Conservation (phyloP, 2,113 vertebrate species). For the Aix galericulata region DNA sequence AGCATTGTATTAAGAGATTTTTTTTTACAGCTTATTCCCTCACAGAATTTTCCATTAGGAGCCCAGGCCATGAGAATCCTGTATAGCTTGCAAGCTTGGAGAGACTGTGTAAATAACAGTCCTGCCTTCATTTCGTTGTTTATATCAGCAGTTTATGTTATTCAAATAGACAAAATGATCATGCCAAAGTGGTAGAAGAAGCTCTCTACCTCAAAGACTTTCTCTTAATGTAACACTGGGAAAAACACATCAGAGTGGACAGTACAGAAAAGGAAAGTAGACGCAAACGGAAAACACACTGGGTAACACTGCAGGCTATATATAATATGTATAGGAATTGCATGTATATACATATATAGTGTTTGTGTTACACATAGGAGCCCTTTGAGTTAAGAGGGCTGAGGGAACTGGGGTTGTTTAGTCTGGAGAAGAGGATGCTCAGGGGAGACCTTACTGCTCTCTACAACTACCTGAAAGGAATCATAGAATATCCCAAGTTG, state of each 20-base stretch:
- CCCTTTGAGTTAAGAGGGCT: neutral
- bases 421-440: too few species aligned
- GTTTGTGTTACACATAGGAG: too few species aligned
- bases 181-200: neutral
- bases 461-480: too few species aligned
- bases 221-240: neutral
- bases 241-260: neutral
- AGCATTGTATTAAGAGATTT: neutral
- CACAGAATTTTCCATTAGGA: neutral
- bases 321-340: neutral
- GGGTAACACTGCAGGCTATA: neutral
- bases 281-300: fast-evolving
- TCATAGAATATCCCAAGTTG: too few species aligned
- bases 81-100: neutral
- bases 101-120: neutral
- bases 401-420: too few species aligned
- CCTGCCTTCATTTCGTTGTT: neutral
- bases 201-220: neutral
- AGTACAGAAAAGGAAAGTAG: neutral
- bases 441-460: too few species aligned
- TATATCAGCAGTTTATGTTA: neutral
- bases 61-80: neutral
- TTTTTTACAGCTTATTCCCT: neutral
- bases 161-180: neutral
- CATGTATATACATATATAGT: fast-evolving